Conservation (phyloP, 2,888 invertebrate species). For the Nomada ferruginata region DNA sequence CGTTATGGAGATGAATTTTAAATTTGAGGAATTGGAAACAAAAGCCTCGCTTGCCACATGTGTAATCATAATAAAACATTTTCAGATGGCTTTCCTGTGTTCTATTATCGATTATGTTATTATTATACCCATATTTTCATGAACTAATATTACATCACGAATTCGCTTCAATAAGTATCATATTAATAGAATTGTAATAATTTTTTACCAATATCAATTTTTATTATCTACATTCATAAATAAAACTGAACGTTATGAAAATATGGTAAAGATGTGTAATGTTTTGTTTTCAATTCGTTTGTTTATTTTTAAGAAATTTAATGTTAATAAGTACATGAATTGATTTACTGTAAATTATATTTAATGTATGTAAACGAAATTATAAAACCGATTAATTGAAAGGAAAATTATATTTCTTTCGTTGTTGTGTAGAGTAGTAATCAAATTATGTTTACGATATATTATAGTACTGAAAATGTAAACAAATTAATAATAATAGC, state of each 20-base stretch:
- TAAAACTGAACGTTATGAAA: slow-evolving; percentile 13
- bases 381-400: slow-evolving; percentile 4
- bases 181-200: background rate
- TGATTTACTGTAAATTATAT: background rate
- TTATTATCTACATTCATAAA: background rate
- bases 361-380: slow-evolving; percentile 9
- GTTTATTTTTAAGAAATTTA: background rate
- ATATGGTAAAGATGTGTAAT: slow-evolving; percentile 4
- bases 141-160: background rate
- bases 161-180: slow-evolving; percentile 9
- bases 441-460: slow-evolving; percentile 20
- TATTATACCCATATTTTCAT: slow-evolving; percentile 28
- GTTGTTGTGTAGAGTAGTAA: slow-evolving; percentile 12
- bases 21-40: slow-evolving; percentile 75
- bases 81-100: slow-evolving; percentile 66
- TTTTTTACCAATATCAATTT: background rate
- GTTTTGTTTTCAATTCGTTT: background rate
- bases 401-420: slow-evolving; percentile 24
- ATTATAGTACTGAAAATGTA: slow-evolving; percentile 10
- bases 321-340: background rate
- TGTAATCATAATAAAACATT: slow-evolving; percentile 76
- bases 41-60: slow-evolving; percentile 78
- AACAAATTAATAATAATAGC: slow-evolving; percentile 13
- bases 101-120: slow-evolving; percentile 39
- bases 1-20: slow-evolving; percentile 69